A percentile compares a stretch with the other conserved stretches of the same genome.
These are phyloP conservation scores for Cotesia typhae DNA, from an alignment of 1,140 invertebrate species.

Conservation along the genomic window DNA sequence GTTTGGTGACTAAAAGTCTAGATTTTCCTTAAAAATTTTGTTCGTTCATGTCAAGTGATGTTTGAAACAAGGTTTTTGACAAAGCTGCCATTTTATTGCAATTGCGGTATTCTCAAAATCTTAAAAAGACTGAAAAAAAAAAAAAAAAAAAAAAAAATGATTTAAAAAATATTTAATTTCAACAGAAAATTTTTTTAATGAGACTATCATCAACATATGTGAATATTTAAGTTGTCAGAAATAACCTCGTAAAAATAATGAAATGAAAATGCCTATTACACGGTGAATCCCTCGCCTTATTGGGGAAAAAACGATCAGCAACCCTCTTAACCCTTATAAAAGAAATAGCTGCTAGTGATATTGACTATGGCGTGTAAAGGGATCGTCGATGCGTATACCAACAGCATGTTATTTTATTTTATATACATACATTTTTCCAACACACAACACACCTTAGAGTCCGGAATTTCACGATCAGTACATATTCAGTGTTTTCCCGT, in stretches of 20 bases:
- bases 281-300: background rate
- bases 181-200: no score
- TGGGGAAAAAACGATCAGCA: slow-evolving; percentile 5
- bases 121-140: no score
- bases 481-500: background rate
- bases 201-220: slow-evolving; percentile 13
- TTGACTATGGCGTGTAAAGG: slow-evolving; percentile 51
- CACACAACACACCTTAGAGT: background rate
- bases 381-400: slow-evolving; percentile 34
- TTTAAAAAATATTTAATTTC: background rate
- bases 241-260: background rate
- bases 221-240: background rate
- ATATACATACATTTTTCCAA: slow-evolving; percentile 8
- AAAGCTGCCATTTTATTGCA: no score
- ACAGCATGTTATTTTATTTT: slow-evolving; percentile 33
- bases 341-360: slow-evolving; percentile 59
- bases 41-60: no score
- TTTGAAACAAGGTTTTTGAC: no score
- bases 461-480: slow-evolving; percentile 2
- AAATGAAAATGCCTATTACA: slow-evolving; percentile 9
- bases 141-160: no score
- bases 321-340: slow-evolving; percentile 45
- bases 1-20: background rate
- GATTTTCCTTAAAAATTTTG: no score
- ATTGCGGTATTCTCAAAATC: no score